Base-by-base conservation (phyloP, 2,113 vertebrate genomes). In the Aplodontia rufa region DNA sequence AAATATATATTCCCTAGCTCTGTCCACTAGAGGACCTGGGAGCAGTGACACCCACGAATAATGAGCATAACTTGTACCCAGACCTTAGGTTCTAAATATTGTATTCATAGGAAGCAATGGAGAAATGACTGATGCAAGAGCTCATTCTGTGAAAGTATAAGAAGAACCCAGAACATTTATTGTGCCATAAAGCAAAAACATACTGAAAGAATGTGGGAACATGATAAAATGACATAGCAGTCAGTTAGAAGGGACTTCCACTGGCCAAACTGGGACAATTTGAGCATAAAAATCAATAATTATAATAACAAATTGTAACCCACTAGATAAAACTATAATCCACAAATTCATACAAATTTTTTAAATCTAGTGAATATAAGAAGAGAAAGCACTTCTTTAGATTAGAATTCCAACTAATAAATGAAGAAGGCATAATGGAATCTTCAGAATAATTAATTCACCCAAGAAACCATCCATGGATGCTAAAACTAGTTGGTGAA, bases 371-470 rank as follows among this genome's bases (percentile, higher is more conserved):
- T 69, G 37, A 64, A 83, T 62, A 22, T 26, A 84, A 82, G n/a
- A 82, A 96, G 32, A 72, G 42, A 93, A 53, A 45, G 3, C 13
- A 75, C 75, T 92, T 87, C 22, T 35, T 92, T 78, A 58, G 64
- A 86, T 86, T 83, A 95, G 62, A 83, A 90, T 72, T 74, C 32
- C 64, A 83, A 53, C 35, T 68, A 83, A 42, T 49, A 80, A 79
- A 82, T 49, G 6, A 35, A 80, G 69, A 68, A 83, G 62, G 71
- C 60, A 74, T 82, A 53, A 32, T 71, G 37, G 30, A 74, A 55
- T 49, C 62, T 60, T 76, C 51, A 12, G 26, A 49, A 81, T 49
- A 55, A 86, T 45, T 74, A 76, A 62, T 62, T 81, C 66, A 85
- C 37, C 78, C 75, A 94, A 83, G 82, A 78, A 87, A 90, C 20